A percentile compares a stretch with the other conserved stretches of the same genome.
These are phyloP conservation scores for Cryptocephalus moraei DNA, from an alignment of 2,888 invertebrate genomes.

Conservation along the genomic window DNA sequence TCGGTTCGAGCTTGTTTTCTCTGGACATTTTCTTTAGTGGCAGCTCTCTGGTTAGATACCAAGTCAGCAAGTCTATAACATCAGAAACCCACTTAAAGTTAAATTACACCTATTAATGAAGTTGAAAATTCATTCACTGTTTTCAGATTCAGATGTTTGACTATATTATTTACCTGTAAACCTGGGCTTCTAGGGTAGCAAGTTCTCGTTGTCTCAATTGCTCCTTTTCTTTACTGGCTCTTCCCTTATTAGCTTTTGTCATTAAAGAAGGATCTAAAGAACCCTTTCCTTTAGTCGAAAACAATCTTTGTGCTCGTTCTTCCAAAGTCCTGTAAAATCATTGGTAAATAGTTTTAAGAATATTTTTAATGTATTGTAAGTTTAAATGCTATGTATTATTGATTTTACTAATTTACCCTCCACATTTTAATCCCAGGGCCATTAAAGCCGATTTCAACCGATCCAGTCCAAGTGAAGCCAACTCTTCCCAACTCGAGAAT, in stretches of 20 bases:
- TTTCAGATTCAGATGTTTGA: no score
- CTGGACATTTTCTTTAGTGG: constrained; percentile 97
- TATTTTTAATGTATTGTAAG: no score
- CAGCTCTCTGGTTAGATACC: constrained; percentile 72
- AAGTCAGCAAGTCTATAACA: constrained; percentile 62
- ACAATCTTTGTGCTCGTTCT: constrained; percentile 92
- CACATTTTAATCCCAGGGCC: constrained; percentile 95
- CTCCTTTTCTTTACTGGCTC: constrained; percentile 50
- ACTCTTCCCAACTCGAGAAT: constrained; percentile 93
- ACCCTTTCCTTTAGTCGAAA: constrained; percentile 90
- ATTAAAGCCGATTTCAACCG: constrained; percentile 93
- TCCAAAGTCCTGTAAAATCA: constrained; percentile 62
- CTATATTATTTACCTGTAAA: constrained; percentile 53
- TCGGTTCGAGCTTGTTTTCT: constrained; percentile 94
- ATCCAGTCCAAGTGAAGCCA: constrained; percentile 94
- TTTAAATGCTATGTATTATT: neutral
- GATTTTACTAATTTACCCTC: constrained; percentile 51
- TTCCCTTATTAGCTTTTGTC: constrained; percentile 79
- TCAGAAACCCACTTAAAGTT: neutral
- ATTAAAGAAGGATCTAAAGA: constrained; percentile 85
- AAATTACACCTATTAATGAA: neutral
- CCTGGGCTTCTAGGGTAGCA: constrained; percentile 78
- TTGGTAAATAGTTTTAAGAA: neutral
- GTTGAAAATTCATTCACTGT: neutral
- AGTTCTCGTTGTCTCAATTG: constrained; percentile 73